Base-by-base conservation (phyloP, 1,140 invertebrate genomes). In the Drosophila virilis region DNA sequence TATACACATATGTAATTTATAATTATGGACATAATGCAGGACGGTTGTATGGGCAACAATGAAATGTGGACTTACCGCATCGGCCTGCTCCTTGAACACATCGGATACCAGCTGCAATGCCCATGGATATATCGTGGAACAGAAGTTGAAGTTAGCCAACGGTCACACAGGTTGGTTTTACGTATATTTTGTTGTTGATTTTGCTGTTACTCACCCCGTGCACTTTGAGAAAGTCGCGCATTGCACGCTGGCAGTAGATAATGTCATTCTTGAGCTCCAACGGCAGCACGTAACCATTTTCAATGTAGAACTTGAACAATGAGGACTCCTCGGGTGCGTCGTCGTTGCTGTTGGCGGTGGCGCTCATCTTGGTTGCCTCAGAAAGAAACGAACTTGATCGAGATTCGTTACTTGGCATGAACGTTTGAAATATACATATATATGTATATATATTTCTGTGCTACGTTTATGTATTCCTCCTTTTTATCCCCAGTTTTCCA, bases 251-350 rank as follows among this genome's bases (percentile, higher is more conserved):
- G 58, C 90, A 92, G 64, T 92, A 92, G 62, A 92, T 72, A 66
- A 92, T 80, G 46, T 92, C 91, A 72, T 92, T 89, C 48, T 89
- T 91, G 1, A 92, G 64, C 33, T 92, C 91, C 67, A 77, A 67
- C 8, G 91, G 91, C 58, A 91, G 67, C 55, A 79, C 80, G 70
- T 83, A 92, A 51, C 64, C 85, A 35, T 89, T 81, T 61, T 91
- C 86, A 61, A 91, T 65, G 60, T 90, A 91, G 57, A 68, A 78
- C 54, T 73, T 75, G 37, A 91, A 90, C 51, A 51, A 51, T 50
- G 72, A 59, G 28, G 22, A 48, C 35, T 68, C 71, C 62, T 51
- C 51, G 28, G 50, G 15, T 15, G 40, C 35, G 10, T 38, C 45
- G 48, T 35, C 35, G 38, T 48, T 78, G 55, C 54, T 73, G 15